phyloP scores from a whole-genome alignment of 2,888 invertebrate genomes.

The Oscheius sp. region DNA sequence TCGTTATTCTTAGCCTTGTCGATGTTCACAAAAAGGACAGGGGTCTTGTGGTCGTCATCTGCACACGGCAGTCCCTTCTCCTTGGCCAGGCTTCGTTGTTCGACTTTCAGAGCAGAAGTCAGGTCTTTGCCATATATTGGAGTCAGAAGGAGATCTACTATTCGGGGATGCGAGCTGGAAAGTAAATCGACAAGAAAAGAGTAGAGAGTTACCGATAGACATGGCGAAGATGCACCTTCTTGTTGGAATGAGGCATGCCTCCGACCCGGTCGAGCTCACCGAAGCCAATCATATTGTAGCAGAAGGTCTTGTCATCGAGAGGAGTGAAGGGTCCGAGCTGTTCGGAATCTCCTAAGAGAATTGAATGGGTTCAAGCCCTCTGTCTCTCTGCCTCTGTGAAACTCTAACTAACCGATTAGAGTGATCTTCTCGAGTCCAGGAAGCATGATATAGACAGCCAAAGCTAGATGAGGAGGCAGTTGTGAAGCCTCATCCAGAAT shows the following conservation, averaged over 20 bases:
- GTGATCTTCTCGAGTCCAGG: constrained; percentile 26
- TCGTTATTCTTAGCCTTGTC: constrained; percentile 12
- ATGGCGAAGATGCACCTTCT: background rate
- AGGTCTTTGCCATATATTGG: constrained; percentile 24
- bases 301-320: constrained; percentile 19
- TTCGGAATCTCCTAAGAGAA: constrained; percentile 11
- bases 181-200: background rate
- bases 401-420: constrained; percentile 6
- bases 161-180: constrained; percentile 23
- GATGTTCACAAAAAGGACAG: constrained; percentile 23
- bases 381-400: too few species aligned
- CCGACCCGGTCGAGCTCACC: constrained; percentile 22
- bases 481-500: constrained; percentile 34
- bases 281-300: constrained; percentile 1
- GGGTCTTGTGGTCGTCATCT: constrained; percentile 13
- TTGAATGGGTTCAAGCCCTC: background rate
- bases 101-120: background rate
- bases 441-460: constrained; percentile 22
- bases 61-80: constrained; percentile 5
- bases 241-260: background rate
- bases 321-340: constrained; percentile 25
- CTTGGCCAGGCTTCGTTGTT: background rate
- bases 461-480: constrained; percentile 17
- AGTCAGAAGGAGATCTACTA: constrained; percentile 7
- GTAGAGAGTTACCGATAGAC: constrained; percentile 20